Base-by-base conservation (phyloP, 2,797 vertebrate species). In the Muscicapa comitata region DNA sequence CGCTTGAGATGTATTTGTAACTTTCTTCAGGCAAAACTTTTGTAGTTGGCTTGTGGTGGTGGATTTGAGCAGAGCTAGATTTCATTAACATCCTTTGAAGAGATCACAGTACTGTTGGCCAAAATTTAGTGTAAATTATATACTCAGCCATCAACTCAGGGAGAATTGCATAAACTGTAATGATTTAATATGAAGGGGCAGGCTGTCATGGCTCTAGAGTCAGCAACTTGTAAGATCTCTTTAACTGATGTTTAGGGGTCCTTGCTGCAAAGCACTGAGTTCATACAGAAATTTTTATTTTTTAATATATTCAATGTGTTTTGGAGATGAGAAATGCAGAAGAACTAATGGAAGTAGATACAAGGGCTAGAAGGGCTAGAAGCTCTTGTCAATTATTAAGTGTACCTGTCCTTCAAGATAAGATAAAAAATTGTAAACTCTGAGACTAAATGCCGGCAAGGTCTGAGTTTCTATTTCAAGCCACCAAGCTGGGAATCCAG, bases 311-410 rank as follows among this genome's bases (percentile, higher is more conserved):
- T 77, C 50, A 71, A 11, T 63, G 28, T 29, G 54, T 59, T 63
- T 73, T n/a, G 37, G 48, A 77, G 61, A 80, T 68, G 33, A 86
- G 45, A 71, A 87, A 63, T 33, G 23, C 45, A 63, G 78, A 72
- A 65, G 76, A 91, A 63, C 24, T 91, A 94, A 91, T 87, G 63
- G 66, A 76, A 94, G 78, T 75, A 77, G 93, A 86, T 95, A 82
- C 40, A 53, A 48, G 80, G 76, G 55, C 67, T 82, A 5, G 9
- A 67, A 84, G 31, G 63, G 63, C 55, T 76, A 37, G 84, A 62
- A 87, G 37, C 59, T 82, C 26, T 17, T 71, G 87, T 79, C 89
- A 95, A 26, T 94, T 94, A 85, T 66, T 50, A 76, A 87, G 53
- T 50, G 75, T 89, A 50, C 91, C 72, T 94, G 93, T 91, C 93